These are phyloP conservation scores for Gastracanthus pulcherrimus DNA, from an alignment of 2,888 invertebrate genomes.

Conservation along the genomic window DNA sequence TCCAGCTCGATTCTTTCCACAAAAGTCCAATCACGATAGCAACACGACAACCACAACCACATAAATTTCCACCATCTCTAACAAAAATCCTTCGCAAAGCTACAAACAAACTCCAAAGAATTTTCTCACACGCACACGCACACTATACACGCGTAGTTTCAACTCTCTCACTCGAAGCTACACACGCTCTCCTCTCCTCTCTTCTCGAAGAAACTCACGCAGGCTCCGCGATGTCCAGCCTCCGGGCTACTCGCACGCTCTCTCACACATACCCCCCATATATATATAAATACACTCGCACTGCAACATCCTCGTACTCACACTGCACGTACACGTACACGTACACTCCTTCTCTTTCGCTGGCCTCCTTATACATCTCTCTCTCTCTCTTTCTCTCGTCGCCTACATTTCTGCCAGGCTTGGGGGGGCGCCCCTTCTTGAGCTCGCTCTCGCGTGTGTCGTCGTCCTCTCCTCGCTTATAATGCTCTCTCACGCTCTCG, in stretches of 20 bases:
- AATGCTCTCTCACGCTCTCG: conserved; percentile 59
- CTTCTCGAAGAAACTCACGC: no score
- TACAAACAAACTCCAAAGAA: no score
- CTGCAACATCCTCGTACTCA: neutral
- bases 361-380: conserved; percentile 62
- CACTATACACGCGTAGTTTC: no score
- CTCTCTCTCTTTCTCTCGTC: conserved; percentile 8
- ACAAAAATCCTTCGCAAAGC: neutral
- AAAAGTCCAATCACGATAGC: no score
- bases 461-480: conserved; percentile 28
- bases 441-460: neutral
- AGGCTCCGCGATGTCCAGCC: no score
- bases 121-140: no score
- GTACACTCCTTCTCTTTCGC: conserved; percentile 37
- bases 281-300: neutral
- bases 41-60: neutral
- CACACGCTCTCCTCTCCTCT: neutral
- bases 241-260: neutral
- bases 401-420: conserved; percentile 52
- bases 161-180: neutral
- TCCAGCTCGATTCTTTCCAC: no score
- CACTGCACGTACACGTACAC: neutral
- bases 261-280: neutral
- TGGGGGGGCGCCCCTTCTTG: conserved; percentile 40
- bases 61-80: neutral